Evolutionary conservation across 2,113 vertebrate species (phyloP), one percentile per base, ranked within the genome.

Genomic region (Lichenostomus cassidix): DNA sequence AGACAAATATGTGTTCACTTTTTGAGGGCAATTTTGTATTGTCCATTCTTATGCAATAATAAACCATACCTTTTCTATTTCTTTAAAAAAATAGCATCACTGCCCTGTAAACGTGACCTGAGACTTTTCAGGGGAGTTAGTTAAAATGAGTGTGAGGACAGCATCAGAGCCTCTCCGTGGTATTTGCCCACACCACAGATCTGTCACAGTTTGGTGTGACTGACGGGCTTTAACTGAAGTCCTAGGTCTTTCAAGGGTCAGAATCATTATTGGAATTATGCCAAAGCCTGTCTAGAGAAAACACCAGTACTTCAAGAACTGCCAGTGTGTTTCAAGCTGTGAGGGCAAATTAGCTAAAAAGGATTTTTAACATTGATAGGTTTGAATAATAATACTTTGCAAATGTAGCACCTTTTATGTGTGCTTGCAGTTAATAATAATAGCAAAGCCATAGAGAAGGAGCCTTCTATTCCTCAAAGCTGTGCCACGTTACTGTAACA

Each of bases 301-400:
- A 78, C 75, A 79, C 52, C 55, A 90, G 76, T 41, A 69, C 60
- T 94, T 84, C 70, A 91, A 50, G 76, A 56, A 83, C 46, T 83
- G 90, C 74, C 94, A 89, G 74, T 10, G 46, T 87, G 56, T 85
- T 87, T 96, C 87, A 84, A 86, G 71, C 79, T 74, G 87, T 79
- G 82, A 91, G 64, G 64, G 33, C 58, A 94, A 88, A 95, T 94
- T 94, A 95, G 59, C 74, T 91, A 56, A 86, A 92, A 88, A 77
- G 65, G 56, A 94, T 91, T 93, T 86, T 89, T 79, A 93, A 39
- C 52, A 91, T 23, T 76, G 84, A 92, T 92, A 92, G 28, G 29
- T 86, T 67, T 79, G 65, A 94, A 96, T 88, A 93, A 91, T 93
- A 86, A 70, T 62, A 44, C 49, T 96, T 67, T 69, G 65, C 46